Evolutionary conservation across 2,797 vertebrate species (phyloP), one percentile per base, ranked within the genome.

Genomic region (Sebastes diploproa): DNA sequence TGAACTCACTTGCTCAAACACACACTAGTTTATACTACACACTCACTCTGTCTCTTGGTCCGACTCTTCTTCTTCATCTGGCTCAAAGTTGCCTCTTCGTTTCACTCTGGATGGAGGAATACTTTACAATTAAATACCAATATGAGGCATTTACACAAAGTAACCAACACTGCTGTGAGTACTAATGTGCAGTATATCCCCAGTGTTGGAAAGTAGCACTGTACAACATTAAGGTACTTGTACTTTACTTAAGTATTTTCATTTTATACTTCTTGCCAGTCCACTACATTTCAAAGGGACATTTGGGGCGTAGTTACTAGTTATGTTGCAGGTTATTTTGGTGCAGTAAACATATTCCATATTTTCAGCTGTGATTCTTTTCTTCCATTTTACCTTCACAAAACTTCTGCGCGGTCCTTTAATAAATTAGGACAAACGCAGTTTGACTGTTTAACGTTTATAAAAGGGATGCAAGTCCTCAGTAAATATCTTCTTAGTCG

Each of bases 31-130:
- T 8, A 30, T 54, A 14, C 13, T 1, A 6, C 7, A 16, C 2
- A 89, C 87, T 90, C 72, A 93, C 91, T 83, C 72, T 74, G 29
- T 32, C 1, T 84, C 62, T 7, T 42, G 12, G 11, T 83, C 80
- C 0, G 55, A 61, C 7, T 85, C 75, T 13, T 82, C 32, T 0
- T 84, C 20, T 38, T 80, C 46, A 8, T 67, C 74, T 6, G 30
- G 46, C 32, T 80, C 69, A 2, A 7, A 2, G 7, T 55, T 52
- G 27, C 38, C 65, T 80, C 88, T 80, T 55, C 55, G 81, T 58
- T 72, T 90, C 14, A 87, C 22, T 63, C 91, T 92, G 76, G 5
- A 27, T 30, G 36, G 20, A 76, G 11, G 25, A 69, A 62, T 7
- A 63, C 3, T 6, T 14, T 30, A 6, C 22, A 52, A 5, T 32